Conservation (phyloP, 2,797 vertebrate species). For the Cossypha niveicapilla region DNA sequence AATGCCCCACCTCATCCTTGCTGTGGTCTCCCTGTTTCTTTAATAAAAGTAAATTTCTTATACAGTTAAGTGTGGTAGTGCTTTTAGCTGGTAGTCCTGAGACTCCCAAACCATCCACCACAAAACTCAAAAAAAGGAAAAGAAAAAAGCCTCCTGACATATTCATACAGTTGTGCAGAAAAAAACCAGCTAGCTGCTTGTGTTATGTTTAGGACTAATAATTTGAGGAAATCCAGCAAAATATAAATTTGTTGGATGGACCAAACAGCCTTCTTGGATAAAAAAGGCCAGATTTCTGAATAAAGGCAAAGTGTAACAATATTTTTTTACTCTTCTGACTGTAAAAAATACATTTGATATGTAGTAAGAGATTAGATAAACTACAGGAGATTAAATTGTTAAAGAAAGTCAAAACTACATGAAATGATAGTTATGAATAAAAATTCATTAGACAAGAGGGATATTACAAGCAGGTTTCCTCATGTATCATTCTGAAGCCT, state of each 20-base stretch:
- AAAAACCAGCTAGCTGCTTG: neutral
- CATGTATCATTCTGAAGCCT: neutral
- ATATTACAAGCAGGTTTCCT: neutral
- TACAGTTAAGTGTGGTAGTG: neutral
- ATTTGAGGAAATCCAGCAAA: neutral
- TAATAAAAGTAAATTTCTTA: neutral
- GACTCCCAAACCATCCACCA: neutral
- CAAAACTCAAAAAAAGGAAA: neutral
- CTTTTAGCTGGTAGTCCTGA: neutral
- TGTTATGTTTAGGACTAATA: neutral
- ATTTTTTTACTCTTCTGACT: neutral
- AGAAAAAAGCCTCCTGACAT: rapidly evolving
- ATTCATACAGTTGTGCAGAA: neutral
- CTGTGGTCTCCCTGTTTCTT: neutral
- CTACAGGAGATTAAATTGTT: neutral
- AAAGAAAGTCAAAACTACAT: neutral
- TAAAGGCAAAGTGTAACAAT: neutral
- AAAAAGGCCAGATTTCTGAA: neutral
- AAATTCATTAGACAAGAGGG: neutral
- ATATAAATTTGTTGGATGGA: neutral
- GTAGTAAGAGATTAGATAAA: neutral
- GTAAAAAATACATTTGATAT: neutral
- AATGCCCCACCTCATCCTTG: neutral
- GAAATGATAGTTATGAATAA: neutral
- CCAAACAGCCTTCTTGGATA: neutral